Evolutionary conservation across 2,113 vertebrate species (phyloP).

Genomic region (Sprattus sprattus): DNA sequence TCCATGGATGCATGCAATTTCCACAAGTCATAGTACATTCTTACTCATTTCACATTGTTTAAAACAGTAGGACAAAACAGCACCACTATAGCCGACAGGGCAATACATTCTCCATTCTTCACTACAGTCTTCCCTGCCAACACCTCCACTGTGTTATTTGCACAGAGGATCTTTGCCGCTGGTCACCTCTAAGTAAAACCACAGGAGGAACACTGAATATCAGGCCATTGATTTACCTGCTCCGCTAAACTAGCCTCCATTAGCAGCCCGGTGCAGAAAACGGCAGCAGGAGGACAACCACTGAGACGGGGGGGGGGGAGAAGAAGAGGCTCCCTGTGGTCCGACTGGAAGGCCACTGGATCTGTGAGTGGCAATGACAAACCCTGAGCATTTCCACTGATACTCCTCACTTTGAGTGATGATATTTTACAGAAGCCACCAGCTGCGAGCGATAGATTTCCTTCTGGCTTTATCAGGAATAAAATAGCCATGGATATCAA

Average conservation of each 20-base stretch:
- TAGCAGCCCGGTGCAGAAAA: background rate
- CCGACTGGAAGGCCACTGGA: conserved; percentile 33
- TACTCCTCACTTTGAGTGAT: conserved; percentile 31
- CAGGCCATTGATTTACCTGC: conserved; percentile 24
- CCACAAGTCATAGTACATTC: background rate
- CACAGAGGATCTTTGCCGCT: background rate
- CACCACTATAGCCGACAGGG: no score
- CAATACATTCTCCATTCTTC: background rate
- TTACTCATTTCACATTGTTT: background rate
- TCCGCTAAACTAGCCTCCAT: conserved; percentile 25
- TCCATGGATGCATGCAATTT: background rate
- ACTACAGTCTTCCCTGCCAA: background rate
- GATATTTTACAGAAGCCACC: conserved; percentile 43
- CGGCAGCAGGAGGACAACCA: background rate
- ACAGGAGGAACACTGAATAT: conserved; percentile 23
- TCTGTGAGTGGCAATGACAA: conserved; percentile 31
- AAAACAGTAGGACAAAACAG: background rate
- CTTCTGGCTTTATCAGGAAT: conserved; percentile 47
- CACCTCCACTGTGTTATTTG: background rate
- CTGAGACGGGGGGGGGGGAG: conserved; percentile 24
- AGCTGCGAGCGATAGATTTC: conserved; percentile 39
- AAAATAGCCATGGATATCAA: conserved; percentile 45
- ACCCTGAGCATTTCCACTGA: conserved; percentile 35
- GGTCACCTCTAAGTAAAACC: background rate
- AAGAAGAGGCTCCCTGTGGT: conserved; percentile 16